Evolutionary conservation across 2,797 vertebrate genomes (phyloP), one percentile per base, ranked within the genome.

Genomic region (Neoniphon sammara): DNA sequence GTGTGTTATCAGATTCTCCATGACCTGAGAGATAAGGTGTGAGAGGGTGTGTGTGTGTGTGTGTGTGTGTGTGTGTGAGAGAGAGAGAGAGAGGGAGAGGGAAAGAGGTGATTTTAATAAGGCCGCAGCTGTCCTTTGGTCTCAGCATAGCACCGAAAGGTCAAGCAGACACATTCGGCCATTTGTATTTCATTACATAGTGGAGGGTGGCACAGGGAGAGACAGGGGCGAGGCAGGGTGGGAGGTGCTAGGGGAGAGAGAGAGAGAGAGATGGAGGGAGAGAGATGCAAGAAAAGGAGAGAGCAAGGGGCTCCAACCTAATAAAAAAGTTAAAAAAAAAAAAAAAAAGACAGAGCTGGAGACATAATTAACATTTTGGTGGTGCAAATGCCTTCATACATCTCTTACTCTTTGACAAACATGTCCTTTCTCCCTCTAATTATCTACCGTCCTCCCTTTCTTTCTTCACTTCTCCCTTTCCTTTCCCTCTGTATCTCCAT

Each of bases 121-220:
- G 80, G 77, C 60, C 73, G 64, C 66, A 55, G 72, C 66, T 80
- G 55, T 80, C 77, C 84, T 73, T 80, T 84, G 75, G 78, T 85
- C 72, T 85, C 64, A 42, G 23, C 12, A 67, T 66, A 59, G 73
- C 53, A 20, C 61, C n/a, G 77, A 86, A 77, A 88, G 90, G 90
- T 92, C 88, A 91, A 89, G 73, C 75, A 82, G 81, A 89, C 81
- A 86, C 80, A 88, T 66, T 59, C 64, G 52, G 42, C 62, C 42
- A 52, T 91, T 87, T 87, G 85, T 89, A 81, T 85, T 89, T 88
- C 77, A 88, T 91, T 80, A 83, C 5, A 10, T 56, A 27, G 69
- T 52, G 66, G 69, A 55, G 76, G 42, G 61, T 21, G 46, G 44
- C 68, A 73, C 25, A 56, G 61, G 73, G 57, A 76, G 68, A 83